Percentiles rank a stretch among this genome's conserved stretches.
These are phyloP conservation scores for Bos indicus DNA, from an alignment of 2,113 vertebrate species.

Conservation along the genomic window DNA sequence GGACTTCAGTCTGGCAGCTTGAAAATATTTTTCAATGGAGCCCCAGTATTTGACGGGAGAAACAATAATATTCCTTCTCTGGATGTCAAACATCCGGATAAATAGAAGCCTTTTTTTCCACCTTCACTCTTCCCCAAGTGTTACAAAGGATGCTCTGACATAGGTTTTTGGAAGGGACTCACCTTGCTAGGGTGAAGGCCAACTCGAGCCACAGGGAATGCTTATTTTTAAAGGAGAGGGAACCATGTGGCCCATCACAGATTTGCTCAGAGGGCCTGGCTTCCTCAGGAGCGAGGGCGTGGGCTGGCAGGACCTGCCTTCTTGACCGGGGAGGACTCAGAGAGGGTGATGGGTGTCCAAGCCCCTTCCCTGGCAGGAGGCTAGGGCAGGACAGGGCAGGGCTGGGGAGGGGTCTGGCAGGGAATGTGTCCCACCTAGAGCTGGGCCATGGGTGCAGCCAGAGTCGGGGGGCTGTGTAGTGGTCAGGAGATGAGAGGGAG, in stretches of 20 bases:
- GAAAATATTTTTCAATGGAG: conserved; percentile 75
- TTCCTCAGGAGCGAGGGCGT: background rate
- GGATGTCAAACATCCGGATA: conserved; percentile 65
- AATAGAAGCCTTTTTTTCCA: conserved; percentile 49
- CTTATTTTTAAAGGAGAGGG: conserved; percentile 54
- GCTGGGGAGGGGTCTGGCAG: background rate
- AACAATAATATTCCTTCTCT: conserved; percentile 66
- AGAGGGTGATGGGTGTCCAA: background rate
- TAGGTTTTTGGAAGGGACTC: background rate
- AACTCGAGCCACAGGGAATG: background rate
- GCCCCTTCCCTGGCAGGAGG: background rate
- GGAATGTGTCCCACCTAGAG: background rate
- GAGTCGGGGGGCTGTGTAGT: background rate
- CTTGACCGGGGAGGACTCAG: background rate
- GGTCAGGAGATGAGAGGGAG: background rate
- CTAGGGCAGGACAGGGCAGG: background rate
- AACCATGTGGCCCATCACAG: background rate
- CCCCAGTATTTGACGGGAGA: conserved; percentile 65
- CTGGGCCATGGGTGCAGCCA: background rate
- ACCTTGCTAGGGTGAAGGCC: background rate
- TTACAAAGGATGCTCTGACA: conserved; percentile 32
- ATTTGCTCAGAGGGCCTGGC: conserved; percentile 55
- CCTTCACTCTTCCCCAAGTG: conserved; percentile 38
- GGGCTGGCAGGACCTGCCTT: background rate
- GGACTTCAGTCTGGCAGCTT: conserved; percentile 46